These are phyloP conservation scores for Monoplex corrugatus DNA, from an alignment of 2,888 invertebrate genomes.

Conservation along the genomic window DNA sequence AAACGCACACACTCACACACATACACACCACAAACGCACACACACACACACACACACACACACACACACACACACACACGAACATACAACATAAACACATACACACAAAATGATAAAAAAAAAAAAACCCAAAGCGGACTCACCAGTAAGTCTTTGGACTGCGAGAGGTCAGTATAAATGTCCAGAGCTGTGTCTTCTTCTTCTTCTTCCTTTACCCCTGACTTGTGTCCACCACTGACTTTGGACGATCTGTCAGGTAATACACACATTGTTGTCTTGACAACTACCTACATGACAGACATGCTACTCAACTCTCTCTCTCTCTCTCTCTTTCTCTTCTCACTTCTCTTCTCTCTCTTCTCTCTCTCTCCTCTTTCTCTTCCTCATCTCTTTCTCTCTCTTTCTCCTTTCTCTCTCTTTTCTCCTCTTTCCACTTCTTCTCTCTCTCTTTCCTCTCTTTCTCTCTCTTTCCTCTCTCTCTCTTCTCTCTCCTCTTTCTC, in stretches of 20 bases:
- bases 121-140: conserved; percentile 40
- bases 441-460: too few relatives aligned
- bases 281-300: neutral
- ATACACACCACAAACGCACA: conserved; percentile 6
- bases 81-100: conserved; percentile 8
- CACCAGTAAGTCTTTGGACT: conserved; percentile 74
- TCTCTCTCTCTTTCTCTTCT: neutral
- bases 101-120: conserved; percentile 27
- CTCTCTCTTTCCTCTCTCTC: neutral
- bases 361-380: neutral
- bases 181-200: conserved; percentile 73
- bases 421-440: too few relatives aligned
- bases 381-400: too few relatives aligned
- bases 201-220: conserved; percentile 57
- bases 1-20: neutral
- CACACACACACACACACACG: neutral
- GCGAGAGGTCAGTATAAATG: conserved; percentile 71
- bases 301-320: neutral
- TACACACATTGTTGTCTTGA: neutral
- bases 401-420: neutral
- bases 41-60: neutral
- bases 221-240: neutral
- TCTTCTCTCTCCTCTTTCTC: neutral
- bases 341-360: neutral
- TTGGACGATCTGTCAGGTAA: neutral